Percentiles rank a stretch among this genome's conserved stretches.
Conservation (phyloP, 2,113 vertebrate genomes). For the Typhlomys cinereus region DNA sequence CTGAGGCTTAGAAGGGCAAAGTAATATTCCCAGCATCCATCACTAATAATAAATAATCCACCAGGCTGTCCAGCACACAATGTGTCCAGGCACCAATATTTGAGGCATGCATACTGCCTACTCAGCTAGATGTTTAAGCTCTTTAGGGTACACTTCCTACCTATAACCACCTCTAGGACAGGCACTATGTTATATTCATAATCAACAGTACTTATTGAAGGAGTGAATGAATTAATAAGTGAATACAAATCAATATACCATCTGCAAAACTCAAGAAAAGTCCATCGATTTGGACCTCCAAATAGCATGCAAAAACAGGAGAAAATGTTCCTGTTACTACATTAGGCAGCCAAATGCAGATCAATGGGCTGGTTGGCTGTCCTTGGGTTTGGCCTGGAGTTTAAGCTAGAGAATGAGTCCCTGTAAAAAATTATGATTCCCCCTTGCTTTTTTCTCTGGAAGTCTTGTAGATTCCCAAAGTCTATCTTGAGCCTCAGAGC, state of each 20-base stretch:
- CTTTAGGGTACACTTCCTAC: slow-evolving; percentile 29
- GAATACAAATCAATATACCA: slow-evolving; percentile 61
- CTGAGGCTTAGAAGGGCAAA: slow-evolving; percentile 48
- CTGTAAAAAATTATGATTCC: background rate
- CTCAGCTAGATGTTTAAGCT: background rate
- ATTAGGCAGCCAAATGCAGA: slow-evolving; percentile 44
- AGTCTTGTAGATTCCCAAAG: background rate
- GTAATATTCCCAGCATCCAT: background rate
- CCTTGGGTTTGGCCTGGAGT: background rate
- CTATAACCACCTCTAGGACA: background rate
- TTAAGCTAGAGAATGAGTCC: background rate
- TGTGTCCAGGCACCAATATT: background rate
- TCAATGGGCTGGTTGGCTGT: slow-evolving; percentile 49
- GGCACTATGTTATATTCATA: background rate
- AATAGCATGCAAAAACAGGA: slow-evolving; percentile 17
- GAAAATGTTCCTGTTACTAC: slow-evolving; percentile 20
- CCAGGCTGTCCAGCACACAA: background rate
- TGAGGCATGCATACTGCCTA: background rate
- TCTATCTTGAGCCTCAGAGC: background rate
- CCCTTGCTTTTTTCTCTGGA: background rate
- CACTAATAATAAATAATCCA: slow-evolving; percentile 46
- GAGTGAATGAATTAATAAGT: slow-evolving; percentile 67
- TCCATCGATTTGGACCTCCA: slow-evolving; percentile 61
- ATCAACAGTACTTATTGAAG: slow-evolving; percentile 50
- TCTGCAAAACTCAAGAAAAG: slow-evolving; percentile 48